These are phyloP conservation scores for Hyppa rectilinea DNA, from an alignment of 2,888 invertebrate genomes.

Conservation along the genomic window DNA sequence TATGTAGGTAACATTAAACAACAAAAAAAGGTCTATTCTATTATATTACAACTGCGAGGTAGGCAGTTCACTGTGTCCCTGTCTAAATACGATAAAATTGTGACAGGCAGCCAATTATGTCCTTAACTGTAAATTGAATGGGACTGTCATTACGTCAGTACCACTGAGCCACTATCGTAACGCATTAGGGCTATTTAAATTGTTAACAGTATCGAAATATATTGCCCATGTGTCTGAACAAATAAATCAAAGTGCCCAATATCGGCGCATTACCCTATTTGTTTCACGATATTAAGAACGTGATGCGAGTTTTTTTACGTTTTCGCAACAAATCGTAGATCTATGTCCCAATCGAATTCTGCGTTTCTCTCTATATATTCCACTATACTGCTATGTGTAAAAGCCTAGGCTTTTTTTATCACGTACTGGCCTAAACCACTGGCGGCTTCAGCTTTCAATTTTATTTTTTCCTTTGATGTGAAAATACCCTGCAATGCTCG, in stretches of 20 bases:
- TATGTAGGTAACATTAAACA: too few species aligned
- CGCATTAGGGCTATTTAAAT: not conserved
- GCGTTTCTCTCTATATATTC: not conserved
- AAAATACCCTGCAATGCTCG: not conserved
- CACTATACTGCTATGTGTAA: not conserved
- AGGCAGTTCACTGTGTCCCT: not conserved
- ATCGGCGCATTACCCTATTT: slow-evolving; percentile 69
- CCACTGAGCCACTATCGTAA: not conserved
- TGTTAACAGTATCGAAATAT: slow-evolving; percentile 33
- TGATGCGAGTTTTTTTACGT: slow-evolving; percentile 72
- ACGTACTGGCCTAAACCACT: slow-evolving; percentile 12
- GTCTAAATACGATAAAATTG: not conserved
- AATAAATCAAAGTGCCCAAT: slow-evolving; percentile 82
- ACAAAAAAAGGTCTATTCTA: too few species aligned
- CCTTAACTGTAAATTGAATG: slow-evolving; percentile 33
- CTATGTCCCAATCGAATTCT: slow-evolving; percentile 17
- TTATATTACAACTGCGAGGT: not conserved
- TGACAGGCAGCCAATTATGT: not conserved
- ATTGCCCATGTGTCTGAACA: slow-evolving; percentile 53
- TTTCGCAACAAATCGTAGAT: slow-evolving; percentile 33
- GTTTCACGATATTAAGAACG: slow-evolving; percentile 81
- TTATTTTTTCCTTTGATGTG: slow-evolving; percentile 23
- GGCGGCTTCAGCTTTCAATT: slow-evolving; percentile 7
- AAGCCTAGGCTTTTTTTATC: slow-evolving; percentile 19
- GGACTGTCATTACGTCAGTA: slow-evolving; percentile 10